Conservation (phyloP, 2,797 vertebrate species). For the Podarcis siculus region DNA sequence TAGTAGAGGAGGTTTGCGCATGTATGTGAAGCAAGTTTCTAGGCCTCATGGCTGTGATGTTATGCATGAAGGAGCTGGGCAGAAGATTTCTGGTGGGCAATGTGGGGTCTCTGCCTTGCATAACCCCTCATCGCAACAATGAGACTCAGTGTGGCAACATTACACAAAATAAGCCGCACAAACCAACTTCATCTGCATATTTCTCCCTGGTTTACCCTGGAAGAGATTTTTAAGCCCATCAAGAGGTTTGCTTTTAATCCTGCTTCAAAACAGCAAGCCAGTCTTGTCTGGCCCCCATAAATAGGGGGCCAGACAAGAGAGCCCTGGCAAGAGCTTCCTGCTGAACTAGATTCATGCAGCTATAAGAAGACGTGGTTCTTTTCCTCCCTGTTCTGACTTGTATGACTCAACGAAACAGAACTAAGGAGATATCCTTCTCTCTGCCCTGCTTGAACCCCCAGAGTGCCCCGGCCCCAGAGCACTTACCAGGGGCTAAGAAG, state of each 20-base stretch:
- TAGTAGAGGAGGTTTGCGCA: background rate
- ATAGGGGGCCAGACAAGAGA: too few species aligned
- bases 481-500: slow-evolving; percentile 70
- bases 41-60: background rate
- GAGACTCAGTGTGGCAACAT: background rate
- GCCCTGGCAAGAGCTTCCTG: too few species aligned
- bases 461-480: too few species aligned
- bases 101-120: background rate
- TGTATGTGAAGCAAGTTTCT: background rate
- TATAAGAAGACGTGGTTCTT: too few species aligned
- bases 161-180: background rate
- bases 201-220: too few species aligned
- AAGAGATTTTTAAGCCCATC: too few species aligned
- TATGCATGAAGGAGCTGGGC: background rate
- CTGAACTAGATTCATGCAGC: too few species aligned
- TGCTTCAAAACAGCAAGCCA: background rate
- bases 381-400: background rate
- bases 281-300: too few species aligned
- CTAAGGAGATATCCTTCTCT: background rate
- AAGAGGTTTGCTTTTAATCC: background rate
- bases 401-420: background rate
- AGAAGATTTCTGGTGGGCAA: background rate
- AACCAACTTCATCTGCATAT: background rate
- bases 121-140: background rate
- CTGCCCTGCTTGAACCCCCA: too few species aligned